A percentile compares a stretch with the other conserved stretches of the same genome.
Evolutionary conservation across 1,140 invertebrate genomes (phyloP).

Genomic region (Tetramorium simillimum): DNA sequence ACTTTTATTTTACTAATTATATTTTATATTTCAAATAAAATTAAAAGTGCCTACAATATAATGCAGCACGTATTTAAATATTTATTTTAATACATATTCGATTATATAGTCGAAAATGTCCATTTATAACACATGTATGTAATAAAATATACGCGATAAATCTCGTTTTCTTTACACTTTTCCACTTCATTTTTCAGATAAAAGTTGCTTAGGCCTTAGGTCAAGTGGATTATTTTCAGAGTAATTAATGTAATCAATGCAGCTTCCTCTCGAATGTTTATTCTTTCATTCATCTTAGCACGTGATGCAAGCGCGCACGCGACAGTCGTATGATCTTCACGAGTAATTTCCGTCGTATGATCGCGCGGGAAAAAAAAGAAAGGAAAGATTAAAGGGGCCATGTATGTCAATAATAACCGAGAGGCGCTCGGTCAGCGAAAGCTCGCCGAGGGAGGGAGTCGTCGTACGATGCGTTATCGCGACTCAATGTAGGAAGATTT

Average conservation of each 20-base stretch:
- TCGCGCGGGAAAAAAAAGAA: background rate
- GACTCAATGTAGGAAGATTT: constrained; percentile 54
- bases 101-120: background rate
- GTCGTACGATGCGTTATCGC: constrained; percentile 66
- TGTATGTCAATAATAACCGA: background rate
- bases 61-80: background rate
- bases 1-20: background rate
- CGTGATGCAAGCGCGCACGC: constrained; percentile 22
- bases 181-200: background rate
- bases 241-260: background rate
- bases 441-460: constrained; percentile 1
- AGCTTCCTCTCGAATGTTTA: background rate
- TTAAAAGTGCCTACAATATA: background rate
- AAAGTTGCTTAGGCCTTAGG: background rate
- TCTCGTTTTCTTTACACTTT: background rate
- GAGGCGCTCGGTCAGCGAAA: background rate
- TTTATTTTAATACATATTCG: background rate
- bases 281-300: constrained; percentile 9
- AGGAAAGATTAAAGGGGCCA: background rate
- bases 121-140: background rate
- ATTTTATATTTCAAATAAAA: background rate
- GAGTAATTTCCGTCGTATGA: constrained; percentile 37
- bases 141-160: background rate
- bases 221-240: constrained; percentile 14
- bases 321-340: constrained; percentile 29